These are phyloP conservation scores for Heliconius ismenius DNA, from an alignment of 2,888 invertebrate genomes.

Conservation along the genomic window DNA sequence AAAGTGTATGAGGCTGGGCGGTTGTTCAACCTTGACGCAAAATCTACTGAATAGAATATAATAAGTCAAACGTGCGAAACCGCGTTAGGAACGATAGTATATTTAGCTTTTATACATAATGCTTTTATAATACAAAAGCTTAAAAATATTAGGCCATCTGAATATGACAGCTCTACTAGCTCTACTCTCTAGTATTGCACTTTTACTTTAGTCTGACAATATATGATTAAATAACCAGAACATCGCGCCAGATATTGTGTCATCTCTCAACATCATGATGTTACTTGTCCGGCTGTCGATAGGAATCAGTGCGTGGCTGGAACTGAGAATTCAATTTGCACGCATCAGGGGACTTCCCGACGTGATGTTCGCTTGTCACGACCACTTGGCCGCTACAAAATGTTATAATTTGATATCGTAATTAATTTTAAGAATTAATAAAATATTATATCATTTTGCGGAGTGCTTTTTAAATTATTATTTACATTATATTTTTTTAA, in stretches of 20 bases:
- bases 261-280: constrained; percentile 27
- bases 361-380: constrained; percentile 64
- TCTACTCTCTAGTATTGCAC: too few species aligned
- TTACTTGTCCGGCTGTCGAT: constrained; percentile 61
- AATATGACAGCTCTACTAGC: too few species aligned
- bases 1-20: too few species aligned
- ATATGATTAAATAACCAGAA: neutral
- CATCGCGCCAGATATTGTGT: neutral
- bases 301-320: constrained; percentile 58
- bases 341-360: constrained; percentile 58
- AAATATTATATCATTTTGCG: neutral
- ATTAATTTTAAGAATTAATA: neutral
- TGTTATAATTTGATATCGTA: constrained; percentile 41
- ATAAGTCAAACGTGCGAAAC: too few species aligned
- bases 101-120: too few species aligned
- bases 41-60: too few species aligned
- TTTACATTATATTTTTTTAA: neutral
- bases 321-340: constrained; percentile 72
- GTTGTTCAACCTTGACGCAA: too few species aligned
- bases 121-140: too few species aligned
- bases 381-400: constrained; percentile 55
- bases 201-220: neutral
- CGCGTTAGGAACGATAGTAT: too few species aligned
- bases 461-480: neutral
- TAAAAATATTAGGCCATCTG: too few species aligned